Percentiles rank a stretch among this genome's conserved stretches.
These are phyloP conservation scores for Phaetusa simplex DNA, from an alignment of 2,113 vertebrate genomes.

Conservation along the genomic window DNA sequence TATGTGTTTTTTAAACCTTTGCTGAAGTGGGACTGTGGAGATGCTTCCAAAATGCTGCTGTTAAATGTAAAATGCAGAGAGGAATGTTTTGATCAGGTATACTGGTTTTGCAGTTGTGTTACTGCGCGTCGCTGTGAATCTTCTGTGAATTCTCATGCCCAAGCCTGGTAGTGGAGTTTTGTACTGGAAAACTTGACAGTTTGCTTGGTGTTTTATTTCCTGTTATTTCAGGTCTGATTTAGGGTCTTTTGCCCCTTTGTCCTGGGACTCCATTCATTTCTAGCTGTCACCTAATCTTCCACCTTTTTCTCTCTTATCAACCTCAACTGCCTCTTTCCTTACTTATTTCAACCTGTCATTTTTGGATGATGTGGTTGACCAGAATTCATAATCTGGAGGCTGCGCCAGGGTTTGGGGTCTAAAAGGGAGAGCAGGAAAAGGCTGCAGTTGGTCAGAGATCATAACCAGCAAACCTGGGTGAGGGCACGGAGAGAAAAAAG, in stretches of 20 bases:
- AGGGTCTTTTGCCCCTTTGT: background rate
- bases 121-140: background rate
- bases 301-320: background rate
- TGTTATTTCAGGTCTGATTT: background rate
- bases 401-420: background rate
- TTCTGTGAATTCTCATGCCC: background rate
- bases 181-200: background rate
- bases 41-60: background rate
- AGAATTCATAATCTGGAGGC: background rate
- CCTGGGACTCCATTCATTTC: background rate
- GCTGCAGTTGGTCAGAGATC: background rate
- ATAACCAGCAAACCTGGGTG: background rate
- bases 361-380: background rate
- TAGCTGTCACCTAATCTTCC: background rate
- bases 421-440: background rate
- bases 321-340: background rate
- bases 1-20: background rate
- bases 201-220: background rate
- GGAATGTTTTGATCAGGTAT: background rate
- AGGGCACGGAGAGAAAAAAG: background rate
- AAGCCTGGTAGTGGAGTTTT: background rate
- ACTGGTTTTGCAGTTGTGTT: background rate
- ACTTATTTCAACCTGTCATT: background rate
- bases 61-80: background rate
- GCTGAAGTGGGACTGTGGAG: background rate